These are phyloP conservation scores for Cheilosia soror DNA, from an alignment of 2,888 invertebrate species.

Conservation along the genomic window DNA sequence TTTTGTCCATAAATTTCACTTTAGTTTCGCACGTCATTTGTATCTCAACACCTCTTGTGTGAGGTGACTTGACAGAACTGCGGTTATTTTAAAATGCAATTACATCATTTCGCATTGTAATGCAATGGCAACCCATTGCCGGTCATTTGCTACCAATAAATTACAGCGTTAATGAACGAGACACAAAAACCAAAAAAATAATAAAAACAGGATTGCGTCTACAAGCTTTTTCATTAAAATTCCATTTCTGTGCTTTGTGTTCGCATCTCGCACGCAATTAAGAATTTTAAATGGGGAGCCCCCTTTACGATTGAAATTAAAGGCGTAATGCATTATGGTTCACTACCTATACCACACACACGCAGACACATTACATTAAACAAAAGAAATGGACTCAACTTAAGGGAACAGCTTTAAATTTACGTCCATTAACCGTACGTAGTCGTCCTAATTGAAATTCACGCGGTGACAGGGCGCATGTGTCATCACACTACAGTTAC, in stretches of 20 bases:
- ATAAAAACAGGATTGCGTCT: slow-evolving; percentile 35
- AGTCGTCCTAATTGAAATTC: slow-evolving; percentile 64
- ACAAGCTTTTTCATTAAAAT: slow-evolving; percentile 60
- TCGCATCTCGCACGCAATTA: slow-evolving; percentile 61
- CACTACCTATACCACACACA: neutral
- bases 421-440: slow-evolving; percentile 41
- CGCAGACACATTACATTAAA: slow-evolving; percentile 4
- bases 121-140: slow-evolving; percentile 50
- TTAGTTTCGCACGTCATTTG: slow-evolving; percentile 60
- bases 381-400: slow-evolving; percentile 35
- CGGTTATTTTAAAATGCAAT: slow-evolving; percentile 70
- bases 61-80: slow-evolving; percentile 44
- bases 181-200: neutral
- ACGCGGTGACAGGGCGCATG: slow-evolving; percentile 56
- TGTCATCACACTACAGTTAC: slow-evolving; percentile 35
- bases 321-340: slow-evolving; percentile 47
- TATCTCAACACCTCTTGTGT: slow-evolving; percentile 17
- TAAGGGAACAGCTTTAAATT: slow-evolving; percentile 47
- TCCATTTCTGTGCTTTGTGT: slow-evolving; percentile 27
- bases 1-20: slow-evolving; percentile 58
- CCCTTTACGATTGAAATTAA: slow-evolving; percentile 62
- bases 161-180: slow-evolving; percentile 67
- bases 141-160: slow-evolving; percentile 67
- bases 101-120: slow-evolving; percentile 55
- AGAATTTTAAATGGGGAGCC: slow-evolving; percentile 59